These are phyloP conservation scores for Campylorhamphus procurvoides DNA, from an alignment of 2,113 vertebrate species.

Conservation along the genomic window DNA sequence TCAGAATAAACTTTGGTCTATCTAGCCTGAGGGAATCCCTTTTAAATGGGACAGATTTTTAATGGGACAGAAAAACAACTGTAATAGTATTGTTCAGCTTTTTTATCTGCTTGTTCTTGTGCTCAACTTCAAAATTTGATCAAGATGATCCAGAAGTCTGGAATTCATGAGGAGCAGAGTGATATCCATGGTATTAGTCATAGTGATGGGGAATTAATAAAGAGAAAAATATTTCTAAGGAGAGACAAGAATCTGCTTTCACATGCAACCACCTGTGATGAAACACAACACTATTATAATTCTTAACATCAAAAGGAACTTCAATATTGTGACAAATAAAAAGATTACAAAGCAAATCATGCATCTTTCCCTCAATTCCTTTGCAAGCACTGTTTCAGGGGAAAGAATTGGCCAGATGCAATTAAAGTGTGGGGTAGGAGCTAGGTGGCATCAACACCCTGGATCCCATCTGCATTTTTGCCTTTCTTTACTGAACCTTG, in stretches of 20 bases:
- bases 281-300: background rate
- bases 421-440: background rate
- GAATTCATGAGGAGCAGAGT: background rate
- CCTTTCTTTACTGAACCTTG: background rate
- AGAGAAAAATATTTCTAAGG: background rate
- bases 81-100: background rate
- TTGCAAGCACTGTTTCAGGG: background rate
- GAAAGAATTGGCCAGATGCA: background rate
- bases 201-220: background rate
- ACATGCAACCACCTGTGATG: background rate
- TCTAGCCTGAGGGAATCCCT: background rate
- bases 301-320: background rate
- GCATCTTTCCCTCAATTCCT: background rate
- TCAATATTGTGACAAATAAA: background rate
- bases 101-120: background rate
- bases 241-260: background rate
- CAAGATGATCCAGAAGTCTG: background rate
- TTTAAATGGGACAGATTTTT: background rate
- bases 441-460: constrained; percentile 41
- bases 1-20: background rate
- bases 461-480: background rate
- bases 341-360: background rate
- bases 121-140: background rate
- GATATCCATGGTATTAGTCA: background rate
- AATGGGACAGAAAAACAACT: background rate